A percentile compares a stretch with the other conserved stretches of the same genome.
Conservation (phyloP, 2,113 vertebrate species). For the Rhegmatorhina hoffmannsi region DNA sequence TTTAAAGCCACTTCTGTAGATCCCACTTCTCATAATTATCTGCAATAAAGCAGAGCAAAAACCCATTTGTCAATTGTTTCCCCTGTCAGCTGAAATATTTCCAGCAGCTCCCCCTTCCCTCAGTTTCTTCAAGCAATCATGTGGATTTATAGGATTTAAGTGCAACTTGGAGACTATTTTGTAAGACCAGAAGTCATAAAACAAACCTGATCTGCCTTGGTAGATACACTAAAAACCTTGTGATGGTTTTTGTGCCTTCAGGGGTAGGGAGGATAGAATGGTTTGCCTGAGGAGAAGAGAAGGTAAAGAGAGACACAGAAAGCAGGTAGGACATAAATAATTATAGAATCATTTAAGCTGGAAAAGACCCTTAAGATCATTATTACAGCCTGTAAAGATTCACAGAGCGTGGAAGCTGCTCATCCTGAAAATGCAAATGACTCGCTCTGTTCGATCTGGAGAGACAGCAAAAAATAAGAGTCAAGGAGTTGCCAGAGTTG, state of each 20-base stretch:
- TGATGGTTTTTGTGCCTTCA: neutral
- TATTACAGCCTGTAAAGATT: neutral
- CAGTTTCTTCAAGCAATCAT: neutral
- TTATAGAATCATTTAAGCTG: neutral
- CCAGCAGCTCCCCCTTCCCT: neutral
- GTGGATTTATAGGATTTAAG: neutral
- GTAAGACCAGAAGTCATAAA: neutral
- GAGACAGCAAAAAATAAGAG: neutral
- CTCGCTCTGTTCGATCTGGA: neutral
- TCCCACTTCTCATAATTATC: neutral
- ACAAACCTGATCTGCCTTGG: neutral
- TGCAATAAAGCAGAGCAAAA: slow-evolving; percentile 10
- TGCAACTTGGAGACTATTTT: neutral
- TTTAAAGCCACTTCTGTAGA: neutral
- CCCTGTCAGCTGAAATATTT: neutral
- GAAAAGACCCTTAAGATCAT: neutral
- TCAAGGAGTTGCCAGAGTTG: neutral
- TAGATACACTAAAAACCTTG: neutral
- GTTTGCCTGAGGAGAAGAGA: neutral
- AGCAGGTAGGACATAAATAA: neutral
- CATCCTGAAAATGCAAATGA: neutral
- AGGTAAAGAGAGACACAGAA: neutral
- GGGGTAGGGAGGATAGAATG: neutral
- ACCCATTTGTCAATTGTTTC: neutral
- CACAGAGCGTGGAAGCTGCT: neutral